phyloP scores from a whole-genome alignment of 2,797 vertebrate genomes.

The Lepidocolaptes lacrymiger region DNA sequence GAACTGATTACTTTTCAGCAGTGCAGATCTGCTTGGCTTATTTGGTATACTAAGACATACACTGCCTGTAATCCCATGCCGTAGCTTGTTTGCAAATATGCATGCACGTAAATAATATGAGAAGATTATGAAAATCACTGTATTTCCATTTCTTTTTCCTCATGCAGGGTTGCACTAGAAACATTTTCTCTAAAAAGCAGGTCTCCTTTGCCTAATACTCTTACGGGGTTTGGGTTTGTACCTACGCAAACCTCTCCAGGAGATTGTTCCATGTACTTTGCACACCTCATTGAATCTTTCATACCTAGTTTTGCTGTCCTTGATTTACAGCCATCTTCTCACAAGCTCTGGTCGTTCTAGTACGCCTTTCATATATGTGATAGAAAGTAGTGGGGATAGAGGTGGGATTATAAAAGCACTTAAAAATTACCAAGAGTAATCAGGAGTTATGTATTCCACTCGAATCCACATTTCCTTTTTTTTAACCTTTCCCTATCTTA shows the following conservation, averaged over 20 bases:
- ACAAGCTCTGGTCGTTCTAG: neutral
- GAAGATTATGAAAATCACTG: neutral
- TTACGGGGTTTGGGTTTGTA: neutral
- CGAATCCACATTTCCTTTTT: neutral
- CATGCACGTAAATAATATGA: neutral
- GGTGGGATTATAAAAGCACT: neutral
- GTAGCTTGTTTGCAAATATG: neutral
- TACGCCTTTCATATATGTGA: neutral
- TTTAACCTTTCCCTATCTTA: neutral
- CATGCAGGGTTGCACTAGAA: neutral
- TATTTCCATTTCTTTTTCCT: neutral
- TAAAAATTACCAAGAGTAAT: neutral
- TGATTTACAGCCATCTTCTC: neutral
- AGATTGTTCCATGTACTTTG: neutral
- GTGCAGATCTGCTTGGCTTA: neutral
- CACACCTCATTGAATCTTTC: neutral
- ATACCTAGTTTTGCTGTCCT: neutral
- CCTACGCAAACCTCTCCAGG: rapidly evolving
- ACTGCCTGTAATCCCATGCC: neutral
- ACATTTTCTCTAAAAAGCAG: neutral
- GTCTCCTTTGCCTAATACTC: neutral
- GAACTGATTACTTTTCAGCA: conserved; percentile 34
- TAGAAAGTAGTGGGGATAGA: neutral
- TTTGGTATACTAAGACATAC: neutral
- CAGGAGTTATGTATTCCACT: neutral